Base-by-base conservation (phyloP, 2,888 invertebrate species). In the Mechanitis mazaeus region DNA sequence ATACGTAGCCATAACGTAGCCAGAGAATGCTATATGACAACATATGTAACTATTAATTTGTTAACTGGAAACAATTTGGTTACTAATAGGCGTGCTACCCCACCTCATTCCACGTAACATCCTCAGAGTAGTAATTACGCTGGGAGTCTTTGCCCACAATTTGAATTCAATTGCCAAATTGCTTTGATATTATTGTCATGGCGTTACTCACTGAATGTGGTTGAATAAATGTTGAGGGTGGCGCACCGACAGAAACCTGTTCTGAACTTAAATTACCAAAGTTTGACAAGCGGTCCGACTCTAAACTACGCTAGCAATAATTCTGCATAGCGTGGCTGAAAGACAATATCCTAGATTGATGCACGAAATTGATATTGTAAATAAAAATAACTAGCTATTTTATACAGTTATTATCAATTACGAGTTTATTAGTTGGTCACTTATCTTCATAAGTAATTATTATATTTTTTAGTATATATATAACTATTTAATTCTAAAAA, bases 211-310 rank as follows among this genome's bases (percentile, higher is more conserved):
- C 73, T 67, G 68, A 77, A 71, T 75, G 76, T 72, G 74, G 77
- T 76, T 75, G 77, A 81, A 80, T 80, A 81, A 85, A 82, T 81
- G 81, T 76, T 78, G 78, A 71, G 72, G 70, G 77, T 74, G 70
- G 78, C 77, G 71, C 76, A 82, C 82, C 81, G 78, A 76, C 82
- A 77, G 83, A 73, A 83, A 82, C 80, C 84, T 84, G 83, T 85
- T 87, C 85, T 85, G 85, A 87, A 89, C 87, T 88, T 89, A 87
- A 89, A 89, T 89, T 89, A 87, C 84, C 83, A 88, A 89, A 89
- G 88, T 89, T 89, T 86, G 87, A 88, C 87, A 86, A 81, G 85
- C 82, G 84, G 84, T 81, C 78, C 79, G 77, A 79, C 80, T 83
- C 79, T 80, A 78, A 83, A 84, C 86, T 85, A 83, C 81, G 81